Evolutionary conservation across 2,797 vertebrate species (phyloP).

Genomic region (Gallinago nigripennis): DNA sequence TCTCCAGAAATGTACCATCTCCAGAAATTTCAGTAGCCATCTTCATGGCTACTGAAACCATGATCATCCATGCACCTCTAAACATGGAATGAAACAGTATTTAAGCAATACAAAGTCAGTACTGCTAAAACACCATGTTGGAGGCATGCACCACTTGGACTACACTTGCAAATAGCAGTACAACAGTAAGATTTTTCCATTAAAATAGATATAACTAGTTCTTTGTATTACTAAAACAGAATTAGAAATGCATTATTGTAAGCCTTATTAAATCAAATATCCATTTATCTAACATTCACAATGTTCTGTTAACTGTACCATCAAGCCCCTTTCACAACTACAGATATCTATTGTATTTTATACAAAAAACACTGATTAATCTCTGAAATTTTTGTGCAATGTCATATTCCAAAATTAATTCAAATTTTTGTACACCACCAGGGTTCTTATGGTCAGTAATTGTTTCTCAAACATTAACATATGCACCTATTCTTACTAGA

Average conservation of each 20-base stretch:
- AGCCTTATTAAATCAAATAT: background rate
- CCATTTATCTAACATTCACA: background rate
- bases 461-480: background rate
- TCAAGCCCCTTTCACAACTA: background rate
- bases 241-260: background rate
- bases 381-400: background rate
- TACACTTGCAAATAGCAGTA: background rate
- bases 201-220: background rate
- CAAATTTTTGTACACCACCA: background rate
- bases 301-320: background rate
- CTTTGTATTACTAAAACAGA: background rate
- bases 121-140: background rate
- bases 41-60: background rate
- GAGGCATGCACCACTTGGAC: background rate
- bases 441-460: background rate
- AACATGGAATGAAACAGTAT: rapidly evolving
- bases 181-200: background rate
- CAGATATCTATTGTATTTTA: background rate
- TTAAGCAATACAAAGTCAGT: background rate
- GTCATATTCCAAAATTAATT: background rate
- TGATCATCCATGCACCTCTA: background rate
- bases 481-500: background rate
- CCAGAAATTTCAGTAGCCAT: no score
- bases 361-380: background rate
- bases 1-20: background rate